phyloP scores from a whole-genome alignment of 2,888 invertebrate species.

The Euzophera pinguis region DNA sequence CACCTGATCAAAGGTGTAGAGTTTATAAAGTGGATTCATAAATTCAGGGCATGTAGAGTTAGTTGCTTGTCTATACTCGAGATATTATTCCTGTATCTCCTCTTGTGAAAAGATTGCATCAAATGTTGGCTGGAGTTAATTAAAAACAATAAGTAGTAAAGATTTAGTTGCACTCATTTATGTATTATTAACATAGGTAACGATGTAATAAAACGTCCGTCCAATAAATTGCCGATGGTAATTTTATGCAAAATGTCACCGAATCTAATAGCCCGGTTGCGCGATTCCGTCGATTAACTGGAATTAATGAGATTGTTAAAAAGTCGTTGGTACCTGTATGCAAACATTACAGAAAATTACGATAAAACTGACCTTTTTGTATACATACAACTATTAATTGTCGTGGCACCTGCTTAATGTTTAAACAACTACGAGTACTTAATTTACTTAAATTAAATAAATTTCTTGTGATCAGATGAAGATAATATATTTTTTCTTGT shows the following conservation, averaged over 20 bases:
- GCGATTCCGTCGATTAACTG: conserved; percentile 1
- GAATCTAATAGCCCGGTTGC: neutral
- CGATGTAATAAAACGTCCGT: neutral
- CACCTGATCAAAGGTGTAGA: too few species aligned
- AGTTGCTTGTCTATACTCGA: too few species aligned
- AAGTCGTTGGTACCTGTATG: conserved; percentile 2
- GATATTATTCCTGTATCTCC: too few species aligned
- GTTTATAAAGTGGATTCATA: too few species aligned
- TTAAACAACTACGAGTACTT: neutral
- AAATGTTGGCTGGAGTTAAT: too few species aligned
- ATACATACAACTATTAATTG: neutral
- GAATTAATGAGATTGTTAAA: conserved; percentile 1
- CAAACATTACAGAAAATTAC: neutral
- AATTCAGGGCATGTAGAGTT: too few species aligned
- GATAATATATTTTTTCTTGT: too few species aligned
- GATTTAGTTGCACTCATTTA: too few species aligned
- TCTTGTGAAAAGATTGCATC: too few species aligned
- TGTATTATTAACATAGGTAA: neutral
- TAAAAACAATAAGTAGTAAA: too few species aligned
- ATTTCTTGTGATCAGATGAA: too few species aligned
- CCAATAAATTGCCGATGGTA: neutral
- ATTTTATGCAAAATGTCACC: conserved; percentile 7
- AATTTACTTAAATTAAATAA: neutral
- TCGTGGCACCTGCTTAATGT: neutral
- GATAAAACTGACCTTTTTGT: conserved; percentile 1